Base-by-base conservation (phyloP, 2,888 invertebrate species). In the Volucella zonaria region DNA sequence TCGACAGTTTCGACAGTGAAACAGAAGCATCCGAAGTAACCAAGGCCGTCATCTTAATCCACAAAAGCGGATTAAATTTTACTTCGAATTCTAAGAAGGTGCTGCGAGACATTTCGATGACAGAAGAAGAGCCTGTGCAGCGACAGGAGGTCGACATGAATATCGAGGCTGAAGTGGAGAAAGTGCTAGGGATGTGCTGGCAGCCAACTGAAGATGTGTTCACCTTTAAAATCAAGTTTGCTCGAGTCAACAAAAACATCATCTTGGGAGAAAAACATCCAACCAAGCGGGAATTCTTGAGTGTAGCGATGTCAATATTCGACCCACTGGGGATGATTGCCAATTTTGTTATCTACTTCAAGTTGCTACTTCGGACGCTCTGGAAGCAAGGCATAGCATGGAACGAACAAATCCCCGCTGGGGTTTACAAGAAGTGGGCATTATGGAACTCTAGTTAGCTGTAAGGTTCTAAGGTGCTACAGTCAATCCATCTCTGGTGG, bases 111-210 rank as follows among this genome's bases (percentile, higher is more conserved):
- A 2, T 4, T 31, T 56, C 6, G 14, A 10, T n/a, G 18, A n/a
- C n/a, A n/a, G n/a, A n/a, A 23, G 23, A 23, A 23, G 23, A 4
- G 23, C 2, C 23, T 23, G 3, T 3, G 23, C 23, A 23, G 12
- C 11, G 8, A 1, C 3, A 23, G 23, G 18, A 6, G n/a, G 52
- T 31, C 3, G 67, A 77, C 12, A 11, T 70, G 47, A 77, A 74
- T n/a, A 23, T 67, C 3, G 15, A 73, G 6, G 42, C 31, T 11
- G 40, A 4, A 15, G 10, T 11, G 6, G 80, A 87, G n/a, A 66
- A 71, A 15, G 51, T 82, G 2, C 54, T 88, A n/a, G 87, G 87
- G 0, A 42, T 88, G 31, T 45, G 12, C 6, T 87, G 87, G 56
- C 18, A 82, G 3, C n/a, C 71, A 9, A 8, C 12, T 9, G 10